Evolutionary conservation across 2,888 invertebrate genomes (phyloP).

Genomic region (Elgonia sp.): DNA sequence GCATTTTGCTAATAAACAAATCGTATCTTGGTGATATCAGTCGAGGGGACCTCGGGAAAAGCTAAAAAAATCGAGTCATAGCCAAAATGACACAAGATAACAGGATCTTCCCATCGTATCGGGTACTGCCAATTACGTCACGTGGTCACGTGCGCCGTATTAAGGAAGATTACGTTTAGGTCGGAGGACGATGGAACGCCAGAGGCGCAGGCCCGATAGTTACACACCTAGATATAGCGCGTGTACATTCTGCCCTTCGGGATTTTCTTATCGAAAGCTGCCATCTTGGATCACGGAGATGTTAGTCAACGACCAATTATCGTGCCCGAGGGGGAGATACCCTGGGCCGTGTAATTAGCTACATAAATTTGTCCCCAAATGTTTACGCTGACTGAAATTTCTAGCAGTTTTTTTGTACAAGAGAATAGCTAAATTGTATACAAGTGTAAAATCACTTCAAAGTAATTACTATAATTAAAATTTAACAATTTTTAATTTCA

Average conservation of each 20-base stretch:
- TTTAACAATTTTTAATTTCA: no score
- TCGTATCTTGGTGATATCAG: constrained; percentile 70
- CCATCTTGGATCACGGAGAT: constrained; percentile 73
- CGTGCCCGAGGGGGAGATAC: constrained; percentile 67
- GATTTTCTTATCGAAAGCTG: constrained; percentile 76
- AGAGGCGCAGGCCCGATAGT: constrained; percentile 67
- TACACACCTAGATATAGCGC: constrained; percentile 65
- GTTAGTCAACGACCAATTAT: constrained; percentile 79
- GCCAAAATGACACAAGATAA: constrained; percentile 79
- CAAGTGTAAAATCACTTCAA: constrained; percentile 16
- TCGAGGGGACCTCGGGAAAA: constrained; percentile 12
- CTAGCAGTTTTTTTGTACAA: neutral
- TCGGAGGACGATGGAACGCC: constrained; percentile 76
- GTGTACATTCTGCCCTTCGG: constrained; percentile 67
- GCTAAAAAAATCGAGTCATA: constrained; percentile 60
- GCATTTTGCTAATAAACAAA: constrained; percentile 75
- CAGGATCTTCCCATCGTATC: constrained; percentile 67
- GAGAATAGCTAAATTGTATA: no score
- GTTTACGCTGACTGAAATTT: constrained; percentile 25
- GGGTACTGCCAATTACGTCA: constrained; percentile 78
- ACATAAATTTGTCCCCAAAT: constrained; percentile 50
- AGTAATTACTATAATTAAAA: constrained; percentile 23
- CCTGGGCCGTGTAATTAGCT: constrained; percentile 60
- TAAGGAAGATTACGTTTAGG: constrained; percentile 82
- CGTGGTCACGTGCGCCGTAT: constrained; percentile 83